Conservation (phyloP, 2,888 invertebrate genomes). For the Aphodius sticticus region DNA sequence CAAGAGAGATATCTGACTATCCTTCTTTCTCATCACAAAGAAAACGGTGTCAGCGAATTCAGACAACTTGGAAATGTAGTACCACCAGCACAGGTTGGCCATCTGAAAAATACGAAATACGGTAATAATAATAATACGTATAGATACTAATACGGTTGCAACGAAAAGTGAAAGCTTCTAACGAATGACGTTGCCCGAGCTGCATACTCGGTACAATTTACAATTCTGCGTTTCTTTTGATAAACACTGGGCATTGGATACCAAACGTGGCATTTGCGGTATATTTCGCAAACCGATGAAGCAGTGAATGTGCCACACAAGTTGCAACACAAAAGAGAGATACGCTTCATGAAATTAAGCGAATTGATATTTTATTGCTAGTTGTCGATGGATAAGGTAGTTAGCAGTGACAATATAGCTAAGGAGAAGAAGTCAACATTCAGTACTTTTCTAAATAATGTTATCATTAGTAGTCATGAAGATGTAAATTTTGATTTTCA, state of each 20-base stretch:
- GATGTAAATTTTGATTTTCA: too few relatives aligned
- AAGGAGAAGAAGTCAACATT: too few relatives aligned
- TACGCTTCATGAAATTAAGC: not conserved
- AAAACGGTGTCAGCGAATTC: slow-evolving; percentile 90
- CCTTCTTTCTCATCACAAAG: slow-evolving; percentile 85
- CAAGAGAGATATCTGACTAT: slow-evolving; percentile 82
- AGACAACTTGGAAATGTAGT: slow-evolving; percentile 88
- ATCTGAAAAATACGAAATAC: slow-evolving; percentile 66
- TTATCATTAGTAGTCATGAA: too few relatives aligned
- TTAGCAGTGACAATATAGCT: too few relatives aligned
- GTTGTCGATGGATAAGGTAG: not conserved
- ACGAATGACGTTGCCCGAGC: not conserved
- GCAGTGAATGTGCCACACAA: not conserved
- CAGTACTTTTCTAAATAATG: too few relatives aligned
- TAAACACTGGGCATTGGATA: not conserved
- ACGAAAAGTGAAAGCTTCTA: slow-evolving; percentile 18
- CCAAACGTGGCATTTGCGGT: not conserved
- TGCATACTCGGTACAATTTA: slow-evolving; percentile 4
- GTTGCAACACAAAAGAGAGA: not conserved
- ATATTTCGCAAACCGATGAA: not conserved
- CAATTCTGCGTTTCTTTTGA: not conserved
- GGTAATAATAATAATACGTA: slow-evolving; percentile 21
- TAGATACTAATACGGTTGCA: slow-evolving; percentile 7
- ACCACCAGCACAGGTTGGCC: slow-evolving; percentile 88
- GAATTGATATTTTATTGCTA: not conserved